Evolutionary conservation across 23 tunicate genomes (phyloP), one percentile per base, ranked within the genome.

Genomic region (Trididemnum clinides): DNA sequence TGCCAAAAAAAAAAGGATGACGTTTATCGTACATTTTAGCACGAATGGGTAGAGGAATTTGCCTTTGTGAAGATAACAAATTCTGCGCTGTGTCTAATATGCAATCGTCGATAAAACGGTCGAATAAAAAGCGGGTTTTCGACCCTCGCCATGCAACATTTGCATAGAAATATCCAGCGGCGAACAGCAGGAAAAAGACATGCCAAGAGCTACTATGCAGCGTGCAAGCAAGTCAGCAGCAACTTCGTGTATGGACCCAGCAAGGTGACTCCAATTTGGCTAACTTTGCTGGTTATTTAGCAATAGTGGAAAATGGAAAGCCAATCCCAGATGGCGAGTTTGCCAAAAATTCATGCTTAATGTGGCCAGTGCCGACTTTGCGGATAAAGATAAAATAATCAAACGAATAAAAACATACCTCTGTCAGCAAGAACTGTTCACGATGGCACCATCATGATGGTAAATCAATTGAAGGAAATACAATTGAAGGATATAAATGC

Each of bases 211-310:
- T 78, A 35, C 83, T 78, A 51, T n/a, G 65, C 83, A 27, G 28
- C 51, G 83, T 50, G 83, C 23, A 78, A 78, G 83, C 83, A 15
- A 34, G 83, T 78, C 83, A 78, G 83, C 83, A 50, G 83, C 83
- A 78, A 78, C 83, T 78, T 33, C 66, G 65, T 78, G 50, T 26
- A 50, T 78, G 83, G 83, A 12, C 50, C 36, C 83, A 78, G 83
- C 83, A 78, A 51, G 65, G 83, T 78, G 83, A 30, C 83, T 78
- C 66, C 83, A 78, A 78, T 78, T 78, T 5, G 80, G 80, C 80
- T 74, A 74, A 57, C 80, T 74, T 78, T 78, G 83, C 83, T 78
- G 83, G 20, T 78, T 78, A 34, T 78, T 78, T 51, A 51, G 83
- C 83, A 18, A 78, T 51, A 78, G 83, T 51, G 83, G 51, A 35